Percentiles rank a stretch among this genome's conserved stretches.
Evolutionary conservation across 1,140 invertebrate genomes (phyloP).

Genomic region (Drosophila melanica): DNA sequence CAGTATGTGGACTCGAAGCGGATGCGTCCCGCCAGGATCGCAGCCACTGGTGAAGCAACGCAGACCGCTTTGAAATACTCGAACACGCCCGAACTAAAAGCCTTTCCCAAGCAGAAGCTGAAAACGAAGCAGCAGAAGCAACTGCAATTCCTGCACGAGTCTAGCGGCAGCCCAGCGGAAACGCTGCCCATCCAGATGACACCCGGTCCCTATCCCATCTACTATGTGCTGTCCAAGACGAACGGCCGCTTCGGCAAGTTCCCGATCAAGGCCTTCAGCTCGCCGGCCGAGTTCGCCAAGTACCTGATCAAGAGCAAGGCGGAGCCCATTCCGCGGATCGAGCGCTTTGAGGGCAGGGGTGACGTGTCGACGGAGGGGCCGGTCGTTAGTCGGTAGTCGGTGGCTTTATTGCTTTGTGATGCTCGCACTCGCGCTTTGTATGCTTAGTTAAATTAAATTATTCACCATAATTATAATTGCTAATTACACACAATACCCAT

Average conservation of each 20-base stretch:
- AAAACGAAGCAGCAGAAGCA: constrained; percentile 75
- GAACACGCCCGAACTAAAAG: constrained; percentile 71
- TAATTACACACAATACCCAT: constrained; percentile 51
- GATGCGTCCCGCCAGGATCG: constrained; percentile 55
- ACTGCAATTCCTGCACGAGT: constrained; percentile 61
- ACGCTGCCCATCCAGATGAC: constrained; percentile 71
- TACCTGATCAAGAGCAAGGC: constrained; percentile 76
- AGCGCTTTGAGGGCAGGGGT: constrained; percentile 49
- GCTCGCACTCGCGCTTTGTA: constrained; percentile 40
- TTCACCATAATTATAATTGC: constrained; percentile 60
- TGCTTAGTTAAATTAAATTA: constrained; percentile 62
- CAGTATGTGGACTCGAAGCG: constrained; percentile 68
- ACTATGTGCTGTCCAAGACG: constrained; percentile 75
- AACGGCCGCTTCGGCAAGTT: constrained; percentile 82
- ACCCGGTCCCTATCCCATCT: constrained; percentile 76
- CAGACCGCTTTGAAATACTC: constrained; percentile 59
- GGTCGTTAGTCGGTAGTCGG: constrained; percentile 34
- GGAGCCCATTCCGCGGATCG: constrained; percentile 57
- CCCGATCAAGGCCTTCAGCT: constrained; percentile 73
- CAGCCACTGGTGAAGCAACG: constrained; percentile 65
- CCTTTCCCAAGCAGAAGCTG: constrained; percentile 72
- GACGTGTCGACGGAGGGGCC: neutral
- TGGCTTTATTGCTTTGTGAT: constrained; percentile 66
- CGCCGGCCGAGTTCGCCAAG: constrained; percentile 68
- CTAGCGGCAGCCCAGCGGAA: constrained; percentile 30